Percentiles rank a stretch among this genome's conserved stretches.
Conservation (phyloP, 2,113 vertebrate species). For the Actenoides hombroni region DNA sequence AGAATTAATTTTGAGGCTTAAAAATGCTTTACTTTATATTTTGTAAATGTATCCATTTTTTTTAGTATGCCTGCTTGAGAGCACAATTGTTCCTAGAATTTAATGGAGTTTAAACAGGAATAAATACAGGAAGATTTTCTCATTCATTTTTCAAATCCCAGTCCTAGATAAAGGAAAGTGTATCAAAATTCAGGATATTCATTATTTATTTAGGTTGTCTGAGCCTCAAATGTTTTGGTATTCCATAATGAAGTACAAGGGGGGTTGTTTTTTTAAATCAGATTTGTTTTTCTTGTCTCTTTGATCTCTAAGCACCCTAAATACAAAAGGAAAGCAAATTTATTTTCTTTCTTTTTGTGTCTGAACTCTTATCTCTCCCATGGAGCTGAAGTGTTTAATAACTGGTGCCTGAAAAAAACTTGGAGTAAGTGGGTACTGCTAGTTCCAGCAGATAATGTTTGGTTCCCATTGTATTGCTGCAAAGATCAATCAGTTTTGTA, state of each 20-base stretch:
- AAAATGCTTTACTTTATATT: neutral
- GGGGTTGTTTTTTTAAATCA: neutral
- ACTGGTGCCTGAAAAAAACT: neutral
- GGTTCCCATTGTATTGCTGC: neutral
- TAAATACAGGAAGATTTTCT: neutral
- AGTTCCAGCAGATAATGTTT: neutral
- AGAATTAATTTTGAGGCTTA: neutral
- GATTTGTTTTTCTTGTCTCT: neutral
- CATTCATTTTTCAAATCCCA: neutral
- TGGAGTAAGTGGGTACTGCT: neutral
- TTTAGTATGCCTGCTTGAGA: neutral
- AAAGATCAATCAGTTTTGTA: neutral
- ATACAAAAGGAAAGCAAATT: neutral
- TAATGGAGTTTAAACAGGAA: neutral
- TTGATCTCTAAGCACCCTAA: neutral
- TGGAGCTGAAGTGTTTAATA: neutral
- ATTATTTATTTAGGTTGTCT: neutral
- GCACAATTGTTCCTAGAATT: neutral
- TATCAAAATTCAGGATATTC: neutral
- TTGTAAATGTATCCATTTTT: neutral
- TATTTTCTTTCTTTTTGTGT: neutral
- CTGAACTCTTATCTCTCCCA: neutral
- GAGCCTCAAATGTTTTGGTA: neutral
- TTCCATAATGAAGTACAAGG: neutral
- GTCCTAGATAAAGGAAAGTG: neutral